Evolutionary conservation across 2,797 vertebrate genomes (phyloP).

Genomic region (Phataginus tricuspis): DNA sequence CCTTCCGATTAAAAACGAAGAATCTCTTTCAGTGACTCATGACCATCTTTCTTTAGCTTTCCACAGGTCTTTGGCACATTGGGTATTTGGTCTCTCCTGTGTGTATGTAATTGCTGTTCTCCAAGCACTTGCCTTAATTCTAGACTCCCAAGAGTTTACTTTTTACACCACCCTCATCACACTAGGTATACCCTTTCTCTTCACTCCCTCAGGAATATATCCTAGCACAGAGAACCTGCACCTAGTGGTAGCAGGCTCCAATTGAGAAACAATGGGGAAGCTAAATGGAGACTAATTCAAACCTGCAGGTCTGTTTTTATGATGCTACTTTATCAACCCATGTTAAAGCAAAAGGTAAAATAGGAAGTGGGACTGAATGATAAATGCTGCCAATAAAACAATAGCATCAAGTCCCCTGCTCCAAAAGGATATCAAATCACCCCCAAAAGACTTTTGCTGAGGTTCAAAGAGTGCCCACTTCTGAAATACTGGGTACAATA

Average conservation of each 20-base stretch:
- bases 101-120: not conserved
- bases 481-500: slow-evolving; percentile 75
- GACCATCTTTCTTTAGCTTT: not conserved
- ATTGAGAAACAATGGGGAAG: slow-evolving; percentile 41
- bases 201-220: not conserved
- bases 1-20: slow-evolving; percentile 1
- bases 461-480: slow-evolving; percentile 76
- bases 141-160: not conserved
- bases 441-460: slow-evolving; percentile 65
- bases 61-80: not conserved
- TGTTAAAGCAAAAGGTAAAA: slow-evolving; percentile 66
- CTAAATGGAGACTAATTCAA: slow-evolving; percentile 68
- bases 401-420: slow-evolving; percentile 69
- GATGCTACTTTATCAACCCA: slow-evolving; percentile 71
- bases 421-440: slow-evolving; percentile 68
- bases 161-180: not conserved
- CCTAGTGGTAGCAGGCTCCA: not conserved
- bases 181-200: not conserved
- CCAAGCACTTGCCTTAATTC: not conserved
- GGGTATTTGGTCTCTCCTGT: not conserved
- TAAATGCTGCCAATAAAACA: slow-evolving; percentile 80
- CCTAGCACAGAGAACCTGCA: not conserved
- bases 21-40: not conserved
- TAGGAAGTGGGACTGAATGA: slow-evolving; percentile 74
- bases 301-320: slow-evolving; percentile 77